phyloP scores from a whole-genome alignment of 2,797 vertebrate species.

The Typhlichthys eigenmanni region DNA sequence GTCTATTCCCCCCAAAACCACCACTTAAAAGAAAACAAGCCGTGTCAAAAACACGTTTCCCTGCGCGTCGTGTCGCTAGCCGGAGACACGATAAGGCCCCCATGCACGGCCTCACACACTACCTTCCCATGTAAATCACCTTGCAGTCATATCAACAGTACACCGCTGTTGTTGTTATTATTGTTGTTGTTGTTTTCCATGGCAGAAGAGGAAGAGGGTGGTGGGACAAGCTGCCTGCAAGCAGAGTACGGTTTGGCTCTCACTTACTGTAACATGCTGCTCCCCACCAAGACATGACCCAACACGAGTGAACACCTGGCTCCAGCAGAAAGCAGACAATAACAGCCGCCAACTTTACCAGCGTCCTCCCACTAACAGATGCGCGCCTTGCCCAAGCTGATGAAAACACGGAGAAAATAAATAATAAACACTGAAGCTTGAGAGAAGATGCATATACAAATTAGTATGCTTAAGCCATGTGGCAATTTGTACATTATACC shows the following conservation, averaged over 20 bases:
- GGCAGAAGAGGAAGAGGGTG: constrained; percentile 35
- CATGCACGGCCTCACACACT: constrained; percentile 17
- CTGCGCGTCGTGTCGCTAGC: neutral
- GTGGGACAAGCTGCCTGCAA: constrained; percentile 35
- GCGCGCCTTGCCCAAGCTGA: constrained; percentile 23
- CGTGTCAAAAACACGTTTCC: constrained; percentile 23
- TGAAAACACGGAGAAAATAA: neutral
- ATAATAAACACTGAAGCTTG: constrained; percentile 27
- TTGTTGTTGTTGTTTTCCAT: neutral
- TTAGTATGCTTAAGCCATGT: constrained; percentile 42
- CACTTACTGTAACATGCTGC: constrained; percentile 65
- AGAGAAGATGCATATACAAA: constrained; percentile 47
- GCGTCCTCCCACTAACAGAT: constrained; percentile 34
- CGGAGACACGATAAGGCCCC: no score
- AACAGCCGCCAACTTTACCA: constrained; percentile 45
- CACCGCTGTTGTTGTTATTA: no score
- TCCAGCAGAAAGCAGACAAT: constrained; percentile 48
- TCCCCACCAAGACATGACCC: constrained; percentile 66
- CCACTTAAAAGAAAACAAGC: constrained; percentile 7
- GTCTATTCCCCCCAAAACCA: constrained; percentile 56
- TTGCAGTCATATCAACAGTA: no score
- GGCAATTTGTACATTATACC: constrained; percentile 32
- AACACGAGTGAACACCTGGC: constrained; percentile 74
- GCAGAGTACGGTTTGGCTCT: constrained; percentile 46
- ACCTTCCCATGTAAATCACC: no score